Base-by-base conservation (phyloP, 2,113 vertebrate genomes). In the Cavia aperea region DNA sequence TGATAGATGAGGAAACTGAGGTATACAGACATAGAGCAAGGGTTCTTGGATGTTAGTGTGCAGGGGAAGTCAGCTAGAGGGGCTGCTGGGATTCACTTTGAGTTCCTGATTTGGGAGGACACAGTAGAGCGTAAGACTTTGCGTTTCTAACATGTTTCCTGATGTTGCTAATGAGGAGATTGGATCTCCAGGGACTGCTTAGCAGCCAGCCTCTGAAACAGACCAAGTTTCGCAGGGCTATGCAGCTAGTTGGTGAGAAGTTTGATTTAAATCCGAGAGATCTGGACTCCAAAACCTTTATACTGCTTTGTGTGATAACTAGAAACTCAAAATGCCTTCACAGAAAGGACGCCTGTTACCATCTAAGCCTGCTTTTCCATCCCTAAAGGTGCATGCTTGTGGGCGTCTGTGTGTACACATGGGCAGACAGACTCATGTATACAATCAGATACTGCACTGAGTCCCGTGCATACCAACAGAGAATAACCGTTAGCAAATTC, bases 401-500 rank as follows among this genome's bases (percentile, higher is more conserved):
- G 77, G 46, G 46, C 36, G 6, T 54, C 82, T 70, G 23, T 72
- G 36, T 49, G 33, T 13, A 43, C 11, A 2, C 46, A 2, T 33
- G 43, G n/a, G 26, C 75, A 72, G 84, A 75, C 9, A 83, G 4
- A 43, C 36, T 19, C 36, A 13, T 15, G 9, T 5, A 3, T n/a
- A 2, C n/a, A 86, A 39, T 46, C 24, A 75, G 83, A 56, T 31
- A 51, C 54, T 36, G 56, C 36, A 21, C 89, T 21, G 24, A 84
- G 49, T 82, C 65, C 79, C 49, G 1, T 33, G 18, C 43, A 24
- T 65, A 58, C 91, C 84, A 70, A 62, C 21, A 82, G 79, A 43
- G 65, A 91, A 58, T 58, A 84, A 73, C 54, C 63, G 68, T 87
- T 89, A 91, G 84, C 62, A 72, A 85, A 81, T 92, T 87, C 70